Evolutionary conservation across 64 coral and sea anemone genomes (phyloP), one percentile per base, ranked within the genome.

Genomic region (Orbicella faveolata): DNA sequence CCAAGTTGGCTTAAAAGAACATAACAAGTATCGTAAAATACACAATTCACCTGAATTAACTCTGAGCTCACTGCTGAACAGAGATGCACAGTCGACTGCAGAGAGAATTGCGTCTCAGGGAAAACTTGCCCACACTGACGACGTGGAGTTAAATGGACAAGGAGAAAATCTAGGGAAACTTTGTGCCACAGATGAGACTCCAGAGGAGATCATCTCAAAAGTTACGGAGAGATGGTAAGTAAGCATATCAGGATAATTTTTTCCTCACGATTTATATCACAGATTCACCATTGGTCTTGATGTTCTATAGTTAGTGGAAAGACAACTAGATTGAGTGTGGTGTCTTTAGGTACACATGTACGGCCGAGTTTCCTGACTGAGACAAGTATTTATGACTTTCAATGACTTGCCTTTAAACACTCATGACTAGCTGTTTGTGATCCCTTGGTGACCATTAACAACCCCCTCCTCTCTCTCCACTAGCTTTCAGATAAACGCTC

Each of bases 21-120:
- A 95, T 52, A 95, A 95, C 52, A 87, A 83, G 19, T 91, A 90
- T 65, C 93, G 93, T 16, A 73, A 66, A 54, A 76, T 95, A 4
- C 93, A 95, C 76, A 78, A 88, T 20, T 72, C 93, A 13, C 69
- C 78, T 11, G 18, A 30, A 0, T 62, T 95, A 73, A 88, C 26
- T 1, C 57, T 95, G 52, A 86, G 81, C 75, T 20, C 35, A 8
- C 63, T 80, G 68, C 88, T 91, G 82, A 87, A 79, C 35, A 26
- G 36, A 6, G 67, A 90, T 18, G 93, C 93, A 33, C 63, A 87
- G 17, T 19, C 15, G 6, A 91, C 87, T 21, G 93, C 93, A 20
- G 37, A 90, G 62, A 37, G 67, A 65, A 44, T 91, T 39, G 72
- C 61, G 9, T 61, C 73, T 15, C 85, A 61, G 17, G 89, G 67